Evolutionary conservation across 2,888 invertebrate species (phyloP), one percentile per base, ranked within the genome.

Genomic region (Trachelus stipa): DNA sequence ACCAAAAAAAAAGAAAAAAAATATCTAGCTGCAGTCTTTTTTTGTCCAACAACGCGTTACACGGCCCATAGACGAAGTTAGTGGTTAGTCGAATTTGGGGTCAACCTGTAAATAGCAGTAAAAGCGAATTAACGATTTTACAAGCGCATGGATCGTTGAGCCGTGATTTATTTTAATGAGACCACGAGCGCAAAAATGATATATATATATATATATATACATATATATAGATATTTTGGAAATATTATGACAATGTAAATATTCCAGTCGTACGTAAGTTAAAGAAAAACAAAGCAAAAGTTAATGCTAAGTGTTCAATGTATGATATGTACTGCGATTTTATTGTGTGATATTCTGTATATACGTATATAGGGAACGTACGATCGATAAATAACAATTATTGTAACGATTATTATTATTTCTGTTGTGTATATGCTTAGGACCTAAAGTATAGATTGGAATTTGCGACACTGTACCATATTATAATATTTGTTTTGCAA

Each of bases 311-410:
- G 79, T 81, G 82, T 85, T 83, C 78, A 81, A 78, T 89, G 88
- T 88, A 89, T 86, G 82, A 88, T 88, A 88, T 82, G 80, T 84
- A 84, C 82, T 82, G 84, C 86, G 82, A 86, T 86, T 87, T 84
- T 84, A 85, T 87, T 86, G 89, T 90, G 90, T 90, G 90, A 90
- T 90, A 90, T 87, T 83, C 80, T 90, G 90, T 90, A 90, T 83
- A 90, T 90, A 90, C 69, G 69, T 69, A 30, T 30, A 69, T 40
- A 69, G 69, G 15, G 30, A 31, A 30, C 69, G 11, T 33, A 33
- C 69, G 69, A 69, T 69, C 69, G 69, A 34, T 31, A 31, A 34
- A 80, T 79, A 68, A 79, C 68, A 37, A 56, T 73, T 77, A 68
- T 68, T 75, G 71, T 75, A 31, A 31, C 74, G 68, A 74, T 69